Evolutionary conservation across 1,140 invertebrate genomes (phyloP).

Genomic region (Danaus melanippus): DNA sequence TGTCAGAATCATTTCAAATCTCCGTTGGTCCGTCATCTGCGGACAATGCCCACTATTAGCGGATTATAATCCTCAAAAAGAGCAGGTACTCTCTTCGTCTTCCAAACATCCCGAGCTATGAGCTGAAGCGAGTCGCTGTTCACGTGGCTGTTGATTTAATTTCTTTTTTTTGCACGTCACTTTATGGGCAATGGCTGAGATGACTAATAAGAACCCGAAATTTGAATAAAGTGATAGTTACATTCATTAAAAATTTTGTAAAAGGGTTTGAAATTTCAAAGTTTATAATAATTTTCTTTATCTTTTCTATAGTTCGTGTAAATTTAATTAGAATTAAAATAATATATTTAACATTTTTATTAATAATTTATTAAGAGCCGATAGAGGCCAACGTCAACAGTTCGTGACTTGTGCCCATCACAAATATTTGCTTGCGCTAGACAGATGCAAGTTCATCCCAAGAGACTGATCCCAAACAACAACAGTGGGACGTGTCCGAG

Average conservation of each 20-base stretch:
- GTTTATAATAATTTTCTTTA: too few relatives aligned
- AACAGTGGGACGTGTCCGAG: constrained; percentile 23
- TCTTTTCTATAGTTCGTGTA: too few relatives aligned
- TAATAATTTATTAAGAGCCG: too few relatives aligned
- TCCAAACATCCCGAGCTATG: constrained; percentile 5
- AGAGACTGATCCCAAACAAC: constrained; percentile 29
- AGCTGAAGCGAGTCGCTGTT: constrained; percentile 8
- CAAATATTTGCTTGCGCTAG: constrained; percentile 27
- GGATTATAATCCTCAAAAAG: constrained; percentile 60
- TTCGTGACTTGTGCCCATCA: constrained; percentile 15
- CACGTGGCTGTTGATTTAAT: too few relatives aligned
- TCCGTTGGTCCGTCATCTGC: constrained; percentile 48
- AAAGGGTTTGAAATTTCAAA: too few relatives aligned
- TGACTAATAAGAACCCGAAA: too few relatives aligned
- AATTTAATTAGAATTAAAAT: too few relatives aligned
- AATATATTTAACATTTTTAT: too few relatives aligned
- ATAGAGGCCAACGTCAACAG: not conserved
- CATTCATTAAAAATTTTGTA: too few relatives aligned
- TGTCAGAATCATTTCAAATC: constrained; percentile 31
- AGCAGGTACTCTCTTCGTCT: constrained; percentile 37
- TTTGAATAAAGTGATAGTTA: too few relatives aligned
- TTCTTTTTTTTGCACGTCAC: too few relatives aligned
- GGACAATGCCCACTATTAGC: constrained; percentile 62
- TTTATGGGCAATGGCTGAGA: too few relatives aligned
- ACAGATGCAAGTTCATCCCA: constrained; percentile 29